phyloP scores from a whole-genome alignment of 2,888 invertebrate genomes.

The Trichopria drosophilae region DNA sequence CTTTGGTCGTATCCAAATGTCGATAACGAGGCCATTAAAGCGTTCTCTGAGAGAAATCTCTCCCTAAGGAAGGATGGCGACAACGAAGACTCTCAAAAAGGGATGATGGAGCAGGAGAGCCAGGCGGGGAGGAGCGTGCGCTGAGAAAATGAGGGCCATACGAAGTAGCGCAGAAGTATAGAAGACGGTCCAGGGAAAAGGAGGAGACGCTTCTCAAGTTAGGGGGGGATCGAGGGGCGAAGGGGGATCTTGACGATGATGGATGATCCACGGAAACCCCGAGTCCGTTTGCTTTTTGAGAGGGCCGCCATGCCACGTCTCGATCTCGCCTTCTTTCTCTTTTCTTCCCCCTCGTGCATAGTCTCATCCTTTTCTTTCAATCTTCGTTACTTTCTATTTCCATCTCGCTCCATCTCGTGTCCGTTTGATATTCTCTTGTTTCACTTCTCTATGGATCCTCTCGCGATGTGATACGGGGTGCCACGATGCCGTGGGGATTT shows the following conservation, averaged over 20 bases:
- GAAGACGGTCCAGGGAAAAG: constrained; percentile 35
- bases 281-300: constrained; percentile 53
- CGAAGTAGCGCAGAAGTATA: constrained; percentile 25
- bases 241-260: constrained; percentile 56
- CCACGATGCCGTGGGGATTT: too few species aligned
- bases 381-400: constrained; percentile 9
- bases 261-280: constrained; percentile 56
- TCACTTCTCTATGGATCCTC: too few species aligned
- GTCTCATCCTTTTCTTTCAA: constrained; percentile 11
- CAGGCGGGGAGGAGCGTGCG: constrained; percentile 45
- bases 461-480: too few species aligned
- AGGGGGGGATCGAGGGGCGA: too few species aligned
- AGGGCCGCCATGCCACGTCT: constrained; percentile 49
- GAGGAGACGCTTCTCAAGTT: too few species aligned
- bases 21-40: too few species aligned
- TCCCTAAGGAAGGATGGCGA: constrained; percentile 50
- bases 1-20: too few species aligned
- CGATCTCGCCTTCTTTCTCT: constrained; percentile 16
- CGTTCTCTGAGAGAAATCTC: constrained; percentile 34
- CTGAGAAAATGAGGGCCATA: constrained; percentile 46
- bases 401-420: constrained; percentile 2
- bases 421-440: too few species aligned
- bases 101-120: constrained; percentile 40
- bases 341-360: constrained; percentile 3
- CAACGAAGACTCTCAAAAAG: constrained; percentile 47